A percentile compares a stretch with the other conserved stretches of the same genome.
phyloP scores from a whole-genome alignment of 2,888 invertebrate species.

The Eremobia ochroleuca region DNA sequence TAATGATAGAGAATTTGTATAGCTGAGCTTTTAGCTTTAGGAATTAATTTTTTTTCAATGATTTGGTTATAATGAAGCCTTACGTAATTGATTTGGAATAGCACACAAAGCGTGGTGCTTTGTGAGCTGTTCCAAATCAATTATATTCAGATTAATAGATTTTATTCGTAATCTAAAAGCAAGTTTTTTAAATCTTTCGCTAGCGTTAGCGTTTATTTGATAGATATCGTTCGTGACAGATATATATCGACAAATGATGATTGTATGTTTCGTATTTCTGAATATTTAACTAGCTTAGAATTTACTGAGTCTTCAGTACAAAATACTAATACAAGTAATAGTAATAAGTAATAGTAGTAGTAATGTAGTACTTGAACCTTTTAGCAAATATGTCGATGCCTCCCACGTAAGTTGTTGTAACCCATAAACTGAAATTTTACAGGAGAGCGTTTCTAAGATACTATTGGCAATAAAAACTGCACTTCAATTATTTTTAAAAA shows the following conservation, averaged over 20 bases:
- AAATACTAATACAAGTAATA: no score
- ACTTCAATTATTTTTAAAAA: no score
- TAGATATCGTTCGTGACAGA: background rate
- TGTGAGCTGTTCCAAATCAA: background rate
- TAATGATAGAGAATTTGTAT: constrained; percentile 29
- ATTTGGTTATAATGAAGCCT: constrained; percentile 7
- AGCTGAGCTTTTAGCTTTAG: background rate
- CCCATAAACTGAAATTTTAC: no score
- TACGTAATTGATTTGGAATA: background rate
- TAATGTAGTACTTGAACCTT: no score
- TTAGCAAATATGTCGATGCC: no score
- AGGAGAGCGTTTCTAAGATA: no score
- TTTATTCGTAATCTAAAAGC: background rate
- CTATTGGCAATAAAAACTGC: no score
- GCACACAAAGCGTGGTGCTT: background rate
- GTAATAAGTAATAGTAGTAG: no score
- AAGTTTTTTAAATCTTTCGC: background rate
- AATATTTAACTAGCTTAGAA: background rate
- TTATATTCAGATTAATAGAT: background rate
- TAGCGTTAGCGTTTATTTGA: background rate
- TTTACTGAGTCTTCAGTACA: background rate
- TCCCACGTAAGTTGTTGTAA: no score
- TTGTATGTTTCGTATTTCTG: background rate
- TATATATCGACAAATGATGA: background rate
- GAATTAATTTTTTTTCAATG: background rate